Evolutionary conservation across 2,113 vertebrate species (phyloP).

Genomic region (Mionectes macconnelli): DNA sequence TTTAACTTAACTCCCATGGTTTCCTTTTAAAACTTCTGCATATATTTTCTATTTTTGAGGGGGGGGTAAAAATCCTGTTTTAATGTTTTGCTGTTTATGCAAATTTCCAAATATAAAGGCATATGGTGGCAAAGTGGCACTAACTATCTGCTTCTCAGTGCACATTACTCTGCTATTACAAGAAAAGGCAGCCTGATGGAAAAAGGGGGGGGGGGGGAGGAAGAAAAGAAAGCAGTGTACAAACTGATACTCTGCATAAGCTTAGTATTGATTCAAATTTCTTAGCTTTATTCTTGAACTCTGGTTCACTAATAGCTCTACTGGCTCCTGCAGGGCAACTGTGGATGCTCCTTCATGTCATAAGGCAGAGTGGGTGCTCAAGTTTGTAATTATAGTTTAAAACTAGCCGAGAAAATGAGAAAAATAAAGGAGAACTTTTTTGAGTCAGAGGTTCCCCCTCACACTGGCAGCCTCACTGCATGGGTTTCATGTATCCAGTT

Average conservation of each 20-base stretch:
- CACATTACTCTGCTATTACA: conserved; percentile 55
- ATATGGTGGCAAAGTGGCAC: conserved; percentile 69
- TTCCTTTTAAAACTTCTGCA: conserved; percentile 46
- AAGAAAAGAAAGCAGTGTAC: not conserved
- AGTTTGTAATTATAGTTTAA: conserved; percentile 32
- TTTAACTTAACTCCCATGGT: conserved; percentile 5
- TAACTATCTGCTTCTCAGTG: conserved; percentile 70
- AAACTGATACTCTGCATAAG: not conserved
- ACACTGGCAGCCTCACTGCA: conserved; percentile 13
- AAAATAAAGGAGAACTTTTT: conserved; percentile 9
- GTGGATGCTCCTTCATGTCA: conserved; percentile 11
- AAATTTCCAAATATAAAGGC: conserved; percentile 72
- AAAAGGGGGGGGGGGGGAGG: not conserved
- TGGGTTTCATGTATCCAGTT: conserved; percentile 58
- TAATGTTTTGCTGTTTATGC: conserved; percentile 72
- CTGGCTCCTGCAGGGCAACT: conserved; percentile 20
- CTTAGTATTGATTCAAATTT: conserved; percentile 15
- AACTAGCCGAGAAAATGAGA: not conserved
- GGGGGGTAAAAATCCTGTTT: conserved; percentile 55
- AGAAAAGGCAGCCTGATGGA: conserved; percentile 34
- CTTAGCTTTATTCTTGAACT: conserved; percentile 29
- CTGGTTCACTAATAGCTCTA: conserved; percentile 16
- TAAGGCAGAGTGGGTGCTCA: conserved; percentile 20
- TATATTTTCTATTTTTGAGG: conserved; percentile 49
- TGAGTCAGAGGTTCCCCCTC: not conserved